A percentile compares a stretch with the other conserved stretches of the same genome.
These are phyloP conservation scores for Chloromyia formosa DNA, from an alignment of 2,888 invertebrate species.

Conservation along the genomic window DNA sequence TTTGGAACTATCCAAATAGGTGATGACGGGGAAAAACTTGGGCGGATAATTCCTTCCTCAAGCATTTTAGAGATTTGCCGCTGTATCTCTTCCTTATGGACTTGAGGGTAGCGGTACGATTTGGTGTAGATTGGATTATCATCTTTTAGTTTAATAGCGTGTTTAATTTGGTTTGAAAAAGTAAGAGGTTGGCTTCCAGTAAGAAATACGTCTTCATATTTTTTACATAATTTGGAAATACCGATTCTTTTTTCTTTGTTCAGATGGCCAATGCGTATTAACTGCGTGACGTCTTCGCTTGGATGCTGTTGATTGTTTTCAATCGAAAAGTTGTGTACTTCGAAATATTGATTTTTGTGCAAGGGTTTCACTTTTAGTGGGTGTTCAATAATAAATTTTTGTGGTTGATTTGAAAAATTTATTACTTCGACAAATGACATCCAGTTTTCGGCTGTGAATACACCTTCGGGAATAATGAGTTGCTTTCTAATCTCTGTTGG, in stretches of 20 bases:
- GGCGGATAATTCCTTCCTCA: constrained; percentile 49
- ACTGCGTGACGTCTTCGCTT: not conserved
- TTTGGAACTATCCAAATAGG: constrained; percentile 33
- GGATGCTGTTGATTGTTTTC: not conserved
- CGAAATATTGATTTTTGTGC: not conserved
- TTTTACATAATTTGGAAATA: not conserved
- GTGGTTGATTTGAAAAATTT: not conserved
- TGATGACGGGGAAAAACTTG: constrained; percentile 49
- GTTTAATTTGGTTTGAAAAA: constrained; percentile 50
- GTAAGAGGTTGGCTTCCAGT: constrained; percentile 46
- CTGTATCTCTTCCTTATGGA: constrained; percentile 39
- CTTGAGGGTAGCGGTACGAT: constrained; percentile 4
- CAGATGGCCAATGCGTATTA: not conserved
- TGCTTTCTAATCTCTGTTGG: not conserved
- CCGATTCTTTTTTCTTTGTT: not conserved
- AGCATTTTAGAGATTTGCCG: constrained; percentile 47
- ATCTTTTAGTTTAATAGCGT: constrained; percentile 44
- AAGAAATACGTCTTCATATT: no score
- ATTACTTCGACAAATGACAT: not conserved
- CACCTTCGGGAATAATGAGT: not conserved
- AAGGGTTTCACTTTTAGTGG: not conserved
- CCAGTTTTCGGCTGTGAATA: not conserved
- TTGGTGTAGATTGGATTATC: constrained; percentile 12
- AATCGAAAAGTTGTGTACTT: not conserved
- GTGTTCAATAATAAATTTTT: not conserved